These are phyloP conservation scores for Hypolimnas misippus DNA, from an alignment of 2,888 invertebrate species.

Conservation along the genomic window DNA sequence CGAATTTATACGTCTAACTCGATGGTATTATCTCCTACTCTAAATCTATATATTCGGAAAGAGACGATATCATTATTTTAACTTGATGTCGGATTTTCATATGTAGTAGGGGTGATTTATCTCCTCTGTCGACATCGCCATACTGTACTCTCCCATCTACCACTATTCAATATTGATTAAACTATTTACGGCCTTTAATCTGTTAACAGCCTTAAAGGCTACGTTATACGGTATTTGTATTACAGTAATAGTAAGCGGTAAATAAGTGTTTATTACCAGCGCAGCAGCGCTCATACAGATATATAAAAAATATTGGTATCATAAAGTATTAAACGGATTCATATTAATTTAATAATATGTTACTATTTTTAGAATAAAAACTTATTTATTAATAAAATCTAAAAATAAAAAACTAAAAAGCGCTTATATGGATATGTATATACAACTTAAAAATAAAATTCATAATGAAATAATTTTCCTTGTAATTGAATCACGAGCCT, in stretches of 20 bases:
- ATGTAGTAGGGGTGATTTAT: constrained; percentile 62
- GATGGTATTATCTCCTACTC: constrained; percentile 28
- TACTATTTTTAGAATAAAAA: no score
- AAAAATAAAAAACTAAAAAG: no score
- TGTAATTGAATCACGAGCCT: constrained; percentile 36
- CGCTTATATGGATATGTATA: no score
- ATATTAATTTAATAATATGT: no score
- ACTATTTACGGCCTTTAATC: constrained; percentile 76
- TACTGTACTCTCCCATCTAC: constrained; percentile 66
- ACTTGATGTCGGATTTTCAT: constrained; percentile 24
- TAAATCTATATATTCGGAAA: constrained; percentile 32
- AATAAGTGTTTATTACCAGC: neutral
- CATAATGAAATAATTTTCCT: no score
- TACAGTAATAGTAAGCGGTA: constrained; percentile 41
- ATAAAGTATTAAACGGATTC: no score
- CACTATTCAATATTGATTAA: constrained; percentile 80
- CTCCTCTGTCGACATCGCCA: constrained; percentile 51
- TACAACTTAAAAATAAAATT: no score
- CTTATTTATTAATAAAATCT: no score
- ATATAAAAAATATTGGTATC: no score
- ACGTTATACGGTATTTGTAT: constrained; percentile 45
- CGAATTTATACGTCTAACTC: constrained; percentile 32
- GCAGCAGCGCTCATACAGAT: neutral
- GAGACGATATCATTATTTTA: constrained; percentile 32
- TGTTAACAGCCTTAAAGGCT: constrained; percentile 65